Base-by-base conservation (phyloP, 2,113 vertebrate species). In the Xiphophorus couchianus region DNA sequence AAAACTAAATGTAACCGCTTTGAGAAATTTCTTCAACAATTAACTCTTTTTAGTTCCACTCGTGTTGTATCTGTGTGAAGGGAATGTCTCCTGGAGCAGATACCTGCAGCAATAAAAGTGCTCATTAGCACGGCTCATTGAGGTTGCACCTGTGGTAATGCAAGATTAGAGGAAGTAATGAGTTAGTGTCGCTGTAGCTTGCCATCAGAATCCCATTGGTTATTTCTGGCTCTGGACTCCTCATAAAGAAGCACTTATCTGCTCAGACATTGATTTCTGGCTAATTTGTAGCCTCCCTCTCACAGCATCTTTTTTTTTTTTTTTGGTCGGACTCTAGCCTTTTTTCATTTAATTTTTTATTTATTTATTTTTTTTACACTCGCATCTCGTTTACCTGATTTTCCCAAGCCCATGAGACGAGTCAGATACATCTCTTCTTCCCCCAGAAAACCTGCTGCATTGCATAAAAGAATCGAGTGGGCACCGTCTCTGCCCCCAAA, bases 401-500 rank as follows among this genome's bases (percentile, higher is more conserved):
- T 78, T 84, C 61, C 81, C 35, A 71, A 80, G 86, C 90, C 84
- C 84, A 82, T 88, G 90, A 91, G 89, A 90, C 76, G 77, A 85
- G 90, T 78, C 90, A 84, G 84, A 86, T 88, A 78, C 79, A 78
- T 90, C 84, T 93, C 86, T 92, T 77, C 88, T 87, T 87, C 85
- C 90, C 83, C 90, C 84, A 90, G 87, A 88, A 91, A 93, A 92
- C 91, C 93, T 93, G 91, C 91, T 90, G 91, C 89, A 89, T 89
- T 88, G 90, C 91, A 93, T 93, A 92, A 93, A 93, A 90, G 88
- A 91, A 93, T 89, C 64, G 91, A 93, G 92, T 93, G 92, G 91
- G 92, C 92, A 93, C 91, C 89, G 86, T 93, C 90, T 93, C 90
- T 93, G 91, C 92, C 91, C 92, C 90, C 90, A 93, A 93, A 93